Evolutionary conservation across 2,888 invertebrate genomes (phyloP), one percentile per base, ranked within the genome.

Genomic region (Drosophila longiperda): DNA sequence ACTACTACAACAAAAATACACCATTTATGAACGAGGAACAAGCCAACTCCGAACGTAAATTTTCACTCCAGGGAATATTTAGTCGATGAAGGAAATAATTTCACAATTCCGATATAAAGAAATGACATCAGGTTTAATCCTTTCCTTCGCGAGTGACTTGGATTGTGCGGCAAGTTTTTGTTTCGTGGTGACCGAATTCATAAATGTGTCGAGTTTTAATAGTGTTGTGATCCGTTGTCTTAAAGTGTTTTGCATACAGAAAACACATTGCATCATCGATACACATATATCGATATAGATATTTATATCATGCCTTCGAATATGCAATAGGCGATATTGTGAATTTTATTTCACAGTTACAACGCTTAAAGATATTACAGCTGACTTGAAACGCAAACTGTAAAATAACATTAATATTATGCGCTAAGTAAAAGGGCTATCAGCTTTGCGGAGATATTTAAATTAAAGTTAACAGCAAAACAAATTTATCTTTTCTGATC

Each of bases 1-100:
- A 57, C 59, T 68, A 15, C 15, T 23, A 23, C 38, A 38, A 38
- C 45, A 45, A 45, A 76, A 26, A 64, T 64, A 26, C 55, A 65
- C 9, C 66, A 66, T 55, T 49, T 40, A 58, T 53, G 57, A 8
- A 8, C 29, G 59, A 12, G 23, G 23, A 26, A 53, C 48, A 36
- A 42, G 36, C 32, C 57, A 55, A 55, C 12, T 11, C n/a, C 45
- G 33, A 26, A 64, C 15, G 38, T 23, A 58, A 20, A 23, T 1
- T 15, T 40, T 5, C 26, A 12, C 36, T 26, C 11, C 11, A 20
- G 20, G 32, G n/a, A 52, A 7, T 54, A 20, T 57, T 40, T 57
- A 9, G 1, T 29, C 40, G 20, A 8, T 57, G n/a, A 57, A n/a
- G 8, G 17, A 32, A 50, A 32, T 29, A 29, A n/a, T 29, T 26